Conservation (phyloP, 2,797 vertebrate species). For the Xenops minutus region DNA sequence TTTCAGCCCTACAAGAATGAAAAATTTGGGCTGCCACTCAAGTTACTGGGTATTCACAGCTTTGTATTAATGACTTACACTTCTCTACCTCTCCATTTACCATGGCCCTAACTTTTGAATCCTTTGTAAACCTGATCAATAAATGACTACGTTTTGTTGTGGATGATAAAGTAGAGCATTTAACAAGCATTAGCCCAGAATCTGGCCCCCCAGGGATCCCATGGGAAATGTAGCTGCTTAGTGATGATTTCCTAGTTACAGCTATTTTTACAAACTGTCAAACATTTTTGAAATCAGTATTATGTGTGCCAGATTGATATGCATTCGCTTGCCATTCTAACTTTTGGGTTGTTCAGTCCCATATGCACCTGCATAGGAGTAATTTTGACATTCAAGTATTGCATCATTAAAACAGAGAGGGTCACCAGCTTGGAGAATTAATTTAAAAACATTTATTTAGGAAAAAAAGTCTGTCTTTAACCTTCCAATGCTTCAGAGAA, state of each 20-base stretch:
- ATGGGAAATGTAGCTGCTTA: neutral
- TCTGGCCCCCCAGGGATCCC: neutral
- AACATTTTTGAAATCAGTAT: neutral
- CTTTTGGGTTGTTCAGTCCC: neutral
- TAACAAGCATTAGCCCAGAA: neutral
- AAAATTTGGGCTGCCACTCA: neutral
- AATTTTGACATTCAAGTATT: neutral
- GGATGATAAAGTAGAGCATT: neutral
- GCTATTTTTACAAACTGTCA: constrained; percentile 31
- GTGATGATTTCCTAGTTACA: neutral
- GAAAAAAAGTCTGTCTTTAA: neutral
- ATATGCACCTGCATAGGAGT: neutral
- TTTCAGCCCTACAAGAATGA: neutral
- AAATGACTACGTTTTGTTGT: neutral
- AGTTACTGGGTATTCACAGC: neutral
- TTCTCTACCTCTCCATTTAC: neutral
- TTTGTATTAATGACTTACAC: neutral
- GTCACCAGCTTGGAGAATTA: neutral
- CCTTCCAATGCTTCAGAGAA: neutral
- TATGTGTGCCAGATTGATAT: neutral
- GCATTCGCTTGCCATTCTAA: neutral
- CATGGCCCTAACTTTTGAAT: neutral
- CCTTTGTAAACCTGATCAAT: neutral
- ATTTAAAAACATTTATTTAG: neutral
- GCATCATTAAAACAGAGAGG: neutral